Conservation (phyloP, 1,140 invertebrate species). For the Drosophila tristis region DNA sequence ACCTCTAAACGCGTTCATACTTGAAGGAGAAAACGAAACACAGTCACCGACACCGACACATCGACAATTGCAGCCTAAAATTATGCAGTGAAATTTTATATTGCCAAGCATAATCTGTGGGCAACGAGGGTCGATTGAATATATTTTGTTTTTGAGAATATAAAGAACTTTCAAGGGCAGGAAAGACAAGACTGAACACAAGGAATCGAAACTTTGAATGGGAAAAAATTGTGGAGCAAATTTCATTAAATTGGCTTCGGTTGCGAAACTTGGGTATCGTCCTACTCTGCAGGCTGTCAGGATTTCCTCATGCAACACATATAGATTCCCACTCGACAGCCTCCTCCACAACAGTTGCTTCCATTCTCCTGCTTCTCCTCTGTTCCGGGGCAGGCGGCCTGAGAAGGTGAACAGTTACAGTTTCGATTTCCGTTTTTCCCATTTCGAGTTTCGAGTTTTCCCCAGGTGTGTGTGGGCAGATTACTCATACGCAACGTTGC, state of each 20-base stretch:
- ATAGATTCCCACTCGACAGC: neutral
- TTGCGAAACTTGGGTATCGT: too few relatives aligned
- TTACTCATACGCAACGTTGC: conserved; percentile 70
- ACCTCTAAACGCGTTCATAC: too few relatives aligned
- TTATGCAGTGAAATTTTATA: conserved; percentile 47
- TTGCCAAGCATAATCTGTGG: conserved; percentile 19
- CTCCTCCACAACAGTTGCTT: neutral
- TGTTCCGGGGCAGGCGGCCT: conserved; percentile 7
- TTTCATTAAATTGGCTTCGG: neutral
- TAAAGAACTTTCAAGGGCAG: too few relatives aligned
- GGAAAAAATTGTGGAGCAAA: too few relatives aligned
- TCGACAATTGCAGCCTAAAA: conserved; percentile 31
- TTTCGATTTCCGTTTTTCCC: conserved; percentile 53
- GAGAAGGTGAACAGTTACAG: conserved; percentile 61
- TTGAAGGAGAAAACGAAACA: neutral
- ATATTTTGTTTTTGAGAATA: neutral
- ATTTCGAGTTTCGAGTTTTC: conserved; percentile 5
- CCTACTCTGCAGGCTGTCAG: too few relatives aligned
- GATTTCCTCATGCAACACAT: neutral
- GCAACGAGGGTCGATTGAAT: conserved; percentile 10
- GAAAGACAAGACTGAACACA: too few relatives aligned
- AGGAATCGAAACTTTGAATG: too few relatives aligned
- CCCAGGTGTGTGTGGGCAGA: conserved; percentile 29
- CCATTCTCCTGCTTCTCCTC: neutral
- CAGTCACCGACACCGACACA: neutral